Base-by-base conservation (phyloP, 2,888 invertebrate species). In the Caenorhabditis becei region DNA sequence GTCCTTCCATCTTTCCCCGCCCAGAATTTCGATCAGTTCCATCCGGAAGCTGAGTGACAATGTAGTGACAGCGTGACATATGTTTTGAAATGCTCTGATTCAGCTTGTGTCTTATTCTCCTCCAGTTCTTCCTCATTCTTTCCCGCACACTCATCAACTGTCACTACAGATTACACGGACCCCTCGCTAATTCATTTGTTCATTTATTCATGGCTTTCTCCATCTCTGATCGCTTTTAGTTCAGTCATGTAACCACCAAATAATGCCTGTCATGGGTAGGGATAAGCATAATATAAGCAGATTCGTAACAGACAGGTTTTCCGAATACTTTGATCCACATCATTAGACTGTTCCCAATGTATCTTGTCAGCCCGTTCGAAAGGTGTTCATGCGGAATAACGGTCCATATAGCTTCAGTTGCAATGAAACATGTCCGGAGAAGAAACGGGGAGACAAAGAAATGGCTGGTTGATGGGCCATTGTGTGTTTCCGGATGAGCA, bases 271-370 rank as follows among this genome's bases (percentile, higher is more conserved):
- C 63, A 35, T 35, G 56, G 23, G 61, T 44, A 62, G 20, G 35
- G 11, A 41, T 41, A 7, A 5, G 14, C 41, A 14, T 41, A 41
- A 41, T 41, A 41, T 41, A 62, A 32, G 61, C 65, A 69, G 63
- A 61, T 75, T 75, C 53, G 37, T 58, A 37, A 66, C 69, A 54
- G 41, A 70, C 69, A 77, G 77, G 71, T 70, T 77, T 71, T 56
- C 56, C 65, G 41, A 62, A 69, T 61, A 77, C 56, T 69, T 69
- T 56, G 54, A 70, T 59, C 47, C 65, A 58, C 69, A 69, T 58
- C 56, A 58, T 69, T 63, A 70, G 62, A 69, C 56, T 56, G 56
- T 77, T 77, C 69, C 67, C 41, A 41, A 63, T 69, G 69, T 41
- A 49, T 77, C 49, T 65, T 62, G 56, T 63, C 51, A 49, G 23